A percentile compares a stretch with the other conserved stretches of the same genome.
Conservation (phyloP, 2,797 vertebrate genomes). For the Catamblyrhynchus diadema region DNA sequence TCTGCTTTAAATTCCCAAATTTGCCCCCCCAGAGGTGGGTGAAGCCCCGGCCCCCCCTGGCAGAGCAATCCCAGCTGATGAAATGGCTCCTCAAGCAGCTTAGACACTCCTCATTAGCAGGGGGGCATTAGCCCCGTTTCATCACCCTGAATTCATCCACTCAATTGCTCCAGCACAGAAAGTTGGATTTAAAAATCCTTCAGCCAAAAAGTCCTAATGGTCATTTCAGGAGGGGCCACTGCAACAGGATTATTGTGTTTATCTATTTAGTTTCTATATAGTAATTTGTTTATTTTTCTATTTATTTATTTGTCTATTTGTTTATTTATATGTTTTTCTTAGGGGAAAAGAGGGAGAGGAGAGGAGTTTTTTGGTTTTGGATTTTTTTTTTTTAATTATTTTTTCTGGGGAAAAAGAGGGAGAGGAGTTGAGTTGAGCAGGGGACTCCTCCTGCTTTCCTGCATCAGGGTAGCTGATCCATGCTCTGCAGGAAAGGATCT, state of each 20-base stretch:
- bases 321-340: fast-evolving
- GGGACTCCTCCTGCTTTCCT: not conserved
- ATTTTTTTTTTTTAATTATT: not conserved
- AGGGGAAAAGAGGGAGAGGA: too few relatives aligned
- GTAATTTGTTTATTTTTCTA: too few relatives aligned
- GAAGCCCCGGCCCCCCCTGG: slow-evolving; percentile 39
- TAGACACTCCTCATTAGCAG: slow-evolving; percentile 66
- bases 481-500: not conserved
- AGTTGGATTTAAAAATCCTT: slow-evolving; percentile 51
- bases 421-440: too few relatives aligned
- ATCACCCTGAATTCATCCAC: slow-evolving; percentile 78
- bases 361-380: too few relatives aligned
- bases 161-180: slow-evolving; percentile 71
- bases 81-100: slow-evolving; percentile 83
- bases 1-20: slow-evolving; percentile 44
- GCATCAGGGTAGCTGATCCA: fast-evolving
- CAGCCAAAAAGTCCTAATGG: not conserved
- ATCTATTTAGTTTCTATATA: too few relatives aligned
- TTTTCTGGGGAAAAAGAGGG: not conserved
- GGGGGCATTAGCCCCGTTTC: slow-evolving; percentile 69
- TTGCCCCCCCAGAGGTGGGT: not conserved
- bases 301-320: fast-evolving
- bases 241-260: not conserved
- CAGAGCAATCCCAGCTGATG: slow-evolving; percentile 75
- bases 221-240: not conserved